Percentiles rank a stretch among this genome's conserved stretches.
Evolutionary conservation across 1,140 invertebrate genomes (phyloP).

Genomic region (Drosophila hydei): DNA sequence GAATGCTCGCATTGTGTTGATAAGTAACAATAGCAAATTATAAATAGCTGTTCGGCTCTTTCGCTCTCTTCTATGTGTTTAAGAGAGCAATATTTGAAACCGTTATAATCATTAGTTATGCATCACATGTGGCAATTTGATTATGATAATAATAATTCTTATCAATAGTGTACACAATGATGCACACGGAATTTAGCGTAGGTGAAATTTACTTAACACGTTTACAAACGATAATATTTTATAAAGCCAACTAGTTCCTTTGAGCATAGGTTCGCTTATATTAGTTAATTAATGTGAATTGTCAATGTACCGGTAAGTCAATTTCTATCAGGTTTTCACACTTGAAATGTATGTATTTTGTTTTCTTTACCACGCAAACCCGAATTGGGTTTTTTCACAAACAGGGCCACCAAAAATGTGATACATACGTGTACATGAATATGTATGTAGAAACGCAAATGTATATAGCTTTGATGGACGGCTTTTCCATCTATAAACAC

Average conservation of each 20-base stretch:
- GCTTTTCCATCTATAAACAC: conserved; percentile 36
- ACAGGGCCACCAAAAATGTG: neutral
- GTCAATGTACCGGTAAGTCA: too few relatives aligned
- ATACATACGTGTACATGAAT: conserved; percentile 10
- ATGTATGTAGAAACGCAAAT: conserved; percentile 1
- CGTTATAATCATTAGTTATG: conserved; percentile 65
- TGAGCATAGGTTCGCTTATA: too few relatives aligned
- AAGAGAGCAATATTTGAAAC: conserved; percentile 24
- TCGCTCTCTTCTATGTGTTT: conserved; percentile 3
- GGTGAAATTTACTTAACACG: neutral
- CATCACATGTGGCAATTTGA: conserved; percentile 58
- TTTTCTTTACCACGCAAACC: neutral
- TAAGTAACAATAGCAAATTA: neutral
- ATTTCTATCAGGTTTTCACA: neutral
- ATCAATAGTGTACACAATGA: conserved; percentile 37
- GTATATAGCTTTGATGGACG: conserved; percentile 11
- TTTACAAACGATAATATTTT: neutral
- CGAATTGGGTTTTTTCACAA: neutral
- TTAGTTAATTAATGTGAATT: conserved; percentile 2
- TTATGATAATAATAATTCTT: conserved; percentile 54
- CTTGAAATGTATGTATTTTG: neutral
- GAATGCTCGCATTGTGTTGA: neutral
- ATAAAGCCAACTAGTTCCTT: neutral
- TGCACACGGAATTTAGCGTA: too few relatives aligned
- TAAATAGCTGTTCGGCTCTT: neutral